These are phyloP conservation scores for Pogonocichla stellata DNA, from an alignment of 2,113 vertebrate species.

Conservation along the genomic window DNA sequence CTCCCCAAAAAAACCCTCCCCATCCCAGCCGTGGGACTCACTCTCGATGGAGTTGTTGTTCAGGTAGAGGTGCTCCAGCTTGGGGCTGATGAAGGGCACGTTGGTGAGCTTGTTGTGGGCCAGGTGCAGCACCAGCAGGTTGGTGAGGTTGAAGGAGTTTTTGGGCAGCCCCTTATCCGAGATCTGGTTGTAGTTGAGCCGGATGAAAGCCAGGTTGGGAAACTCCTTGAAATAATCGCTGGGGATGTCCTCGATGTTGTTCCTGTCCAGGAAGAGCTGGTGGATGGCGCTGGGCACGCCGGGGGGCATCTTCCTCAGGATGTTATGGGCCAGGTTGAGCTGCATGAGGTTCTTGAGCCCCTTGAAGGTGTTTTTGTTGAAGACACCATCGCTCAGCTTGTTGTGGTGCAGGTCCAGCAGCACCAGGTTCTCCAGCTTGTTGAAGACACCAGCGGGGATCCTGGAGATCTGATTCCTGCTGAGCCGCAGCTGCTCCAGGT, in stretches of 20 bases:
- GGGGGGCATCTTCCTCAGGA: constrained; percentile 88
- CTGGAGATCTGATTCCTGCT: constrained; percentile 89
- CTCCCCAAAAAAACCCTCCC: rapidly evolving
- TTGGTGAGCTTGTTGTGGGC: constrained; percentile 90
- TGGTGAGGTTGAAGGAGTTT: constrained; percentile 89
- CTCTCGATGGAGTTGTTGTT: constrained; percentile 94
- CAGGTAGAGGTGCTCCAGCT: constrained; percentile 93
- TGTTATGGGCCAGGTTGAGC: constrained; percentile 93
- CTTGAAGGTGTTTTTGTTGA: constrained; percentile 88
- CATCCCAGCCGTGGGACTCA: constrained; percentile 60
- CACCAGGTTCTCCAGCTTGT: constrained; percentile 86
- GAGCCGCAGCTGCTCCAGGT: constrained; percentile 91
- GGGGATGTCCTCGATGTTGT: constrained; percentile 91
- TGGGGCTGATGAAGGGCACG: constrained; percentile 83
- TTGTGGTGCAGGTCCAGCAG: constrained; percentile 94
- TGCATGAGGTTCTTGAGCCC: constrained; percentile 93
- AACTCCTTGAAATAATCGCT: constrained; percentile 88
- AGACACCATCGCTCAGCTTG: constrained; percentile 84
- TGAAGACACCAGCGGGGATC: constrained; percentile 86
- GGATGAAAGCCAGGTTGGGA: constrained; percentile 87
- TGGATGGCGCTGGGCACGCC: constrained; percentile 84
- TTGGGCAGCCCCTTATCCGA: constrained; percentile 90
- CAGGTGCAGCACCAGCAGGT: constrained; percentile 91
- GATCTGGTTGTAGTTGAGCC: constrained; percentile 93
- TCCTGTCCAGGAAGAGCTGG: constrained; percentile 94